Base-by-base conservation (phyloP, 2,797 vertebrate genomes). In the Spea hammondii region DNA sequence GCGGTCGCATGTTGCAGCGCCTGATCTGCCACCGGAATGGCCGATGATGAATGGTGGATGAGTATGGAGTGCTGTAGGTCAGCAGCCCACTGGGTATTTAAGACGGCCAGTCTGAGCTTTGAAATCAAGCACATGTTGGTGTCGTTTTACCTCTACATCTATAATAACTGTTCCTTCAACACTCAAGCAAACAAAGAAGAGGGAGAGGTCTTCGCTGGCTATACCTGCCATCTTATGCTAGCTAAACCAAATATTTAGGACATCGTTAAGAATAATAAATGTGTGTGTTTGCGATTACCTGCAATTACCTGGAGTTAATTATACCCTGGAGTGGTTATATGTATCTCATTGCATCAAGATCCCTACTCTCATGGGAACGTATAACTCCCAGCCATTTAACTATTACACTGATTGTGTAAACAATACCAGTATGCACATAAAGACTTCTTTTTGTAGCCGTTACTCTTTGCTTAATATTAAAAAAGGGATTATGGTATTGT, bases 401-500 rank as follows among this genome's bases (percentile, higher is more conserved):
- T 14, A 53, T 66, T 47, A 32, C 64, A 17, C n/a, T 51, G 54
- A 68, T 49, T 3, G 44, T 60, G 70, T 68, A 69, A 74, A 74
- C 77, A 69, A 49, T 47, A 12, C 57, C 54, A 44, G 54, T 10
- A 49, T 12, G 14, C 62, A 68, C 5, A 66, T 68, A 60, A 68
- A 62, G 46, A 53, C 55, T 60, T 50, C 47, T 70, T 77, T 64
- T 77, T 48, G 13, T 7, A 65, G 53, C 62, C 53, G 62, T 73
- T 72, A 50, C 51, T 45, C 59, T 62, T 59, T 67, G 47, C 73
- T 78, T 59, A 72, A 72, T 79, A 76, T 81, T 68, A 72, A 51
- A 57, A 51, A 10, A 66, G 74, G 72, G 79, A 81, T 81, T 72
- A 73, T 47, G n/a, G 59, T 55, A 72, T 80, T 80, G 79, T 80